Base-by-base conservation (phyloP, 92 coral and sea anemone genomes). In the Phymanthus crucifer region DNA sequence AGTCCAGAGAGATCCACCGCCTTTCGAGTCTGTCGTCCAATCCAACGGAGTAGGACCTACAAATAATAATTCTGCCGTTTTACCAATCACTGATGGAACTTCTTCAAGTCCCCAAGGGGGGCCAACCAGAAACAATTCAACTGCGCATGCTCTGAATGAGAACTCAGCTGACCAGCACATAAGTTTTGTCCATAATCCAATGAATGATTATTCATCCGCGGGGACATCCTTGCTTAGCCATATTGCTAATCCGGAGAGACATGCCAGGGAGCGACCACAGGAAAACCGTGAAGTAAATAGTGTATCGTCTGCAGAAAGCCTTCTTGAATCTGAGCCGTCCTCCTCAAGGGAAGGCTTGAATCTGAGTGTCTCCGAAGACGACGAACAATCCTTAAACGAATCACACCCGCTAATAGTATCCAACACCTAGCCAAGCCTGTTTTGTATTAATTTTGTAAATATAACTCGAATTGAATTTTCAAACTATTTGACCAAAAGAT, bases 1-100 rank as follows among this genome's bases (percentile, higher is more conserved):
- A 75, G 91, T 87, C 18, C 86, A 93, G 74, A 86, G 94, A 36
- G 91, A 84, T 0, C 98, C 95, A 0, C 99, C 99, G 4, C 85
- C 99, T 12, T 93, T 93, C 68, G 97, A 93, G 27, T 81, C 91
- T 18, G 97, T 92, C 0, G 90, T 92, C 21, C 72, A 40, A 66
- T 73, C 17, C 23, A 75, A 78, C 67, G 71, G 36, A 31, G 32
- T 57, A 3, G 48, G 84, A 3, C 46, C 73, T 33, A 70, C 37
- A 8, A 73, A 78, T 54, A 79, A 70, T 56, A 83, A 79, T 58
- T 64, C 58, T 23, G 35, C 76, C 34, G 66, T 37, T 1, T 26
- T 54, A 14, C 38, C 71, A 17, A 11, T 16, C 19, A 69, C 43
- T 56, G 79, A 58, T 19, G 65, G 16, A n/a, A n/a, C n/a, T 31